Conservation (phyloP, 2,113 vertebrate species). For the Callionymus lyra region DNA sequence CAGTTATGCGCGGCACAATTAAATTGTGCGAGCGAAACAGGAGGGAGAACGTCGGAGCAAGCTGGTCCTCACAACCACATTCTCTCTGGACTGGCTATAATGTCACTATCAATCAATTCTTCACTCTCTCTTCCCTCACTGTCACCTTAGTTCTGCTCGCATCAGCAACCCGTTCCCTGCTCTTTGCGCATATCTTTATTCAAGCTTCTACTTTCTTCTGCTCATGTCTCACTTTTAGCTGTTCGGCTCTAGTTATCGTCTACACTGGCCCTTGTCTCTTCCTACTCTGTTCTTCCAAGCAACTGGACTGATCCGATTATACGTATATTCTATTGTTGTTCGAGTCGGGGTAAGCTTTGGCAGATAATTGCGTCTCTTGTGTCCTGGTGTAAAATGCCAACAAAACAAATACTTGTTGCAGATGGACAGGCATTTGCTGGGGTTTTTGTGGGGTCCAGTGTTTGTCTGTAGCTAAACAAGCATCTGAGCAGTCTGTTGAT, state of each 20-base stretch:
- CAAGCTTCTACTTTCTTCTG: conserved; percentile 5
- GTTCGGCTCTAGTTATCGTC: conserved; percentile 8
- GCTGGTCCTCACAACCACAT: conserved; percentile 12
- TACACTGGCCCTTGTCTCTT: conserved; percentile 3
- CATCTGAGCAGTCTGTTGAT: too few relatives aligned
- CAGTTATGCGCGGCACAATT: conserved; percentile 17
- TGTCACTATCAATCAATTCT: conserved; percentile 46
- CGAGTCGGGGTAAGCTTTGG: conserved; percentile 11
- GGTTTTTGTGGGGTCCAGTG: neutral
- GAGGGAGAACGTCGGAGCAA: conserved; percentile 12
- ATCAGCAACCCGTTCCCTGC: conserved; percentile 2
- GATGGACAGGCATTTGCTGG: conserved; percentile 5
- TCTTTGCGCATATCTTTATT: neutral
- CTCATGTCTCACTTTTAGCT: conserved; percentile 1
- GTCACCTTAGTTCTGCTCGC: conserved; percentile 29
- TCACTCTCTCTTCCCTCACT: conserved; percentile 23
- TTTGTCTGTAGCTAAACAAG: neutral
- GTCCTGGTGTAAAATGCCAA: conserved; percentile 20
- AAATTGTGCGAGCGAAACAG: conserved; percentile 13
- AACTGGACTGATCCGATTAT: conserved; percentile 9
- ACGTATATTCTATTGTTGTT: conserved; percentile 1
- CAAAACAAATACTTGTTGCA: conserved; percentile 8
- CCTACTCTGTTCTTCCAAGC: conserved; percentile 1
- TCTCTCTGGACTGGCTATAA: conserved; percentile 21
- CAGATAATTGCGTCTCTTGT: conserved; percentile 19